Base-by-base conservation (phyloP, 2,888 invertebrate species). In the Euclidia mi region DNA sequence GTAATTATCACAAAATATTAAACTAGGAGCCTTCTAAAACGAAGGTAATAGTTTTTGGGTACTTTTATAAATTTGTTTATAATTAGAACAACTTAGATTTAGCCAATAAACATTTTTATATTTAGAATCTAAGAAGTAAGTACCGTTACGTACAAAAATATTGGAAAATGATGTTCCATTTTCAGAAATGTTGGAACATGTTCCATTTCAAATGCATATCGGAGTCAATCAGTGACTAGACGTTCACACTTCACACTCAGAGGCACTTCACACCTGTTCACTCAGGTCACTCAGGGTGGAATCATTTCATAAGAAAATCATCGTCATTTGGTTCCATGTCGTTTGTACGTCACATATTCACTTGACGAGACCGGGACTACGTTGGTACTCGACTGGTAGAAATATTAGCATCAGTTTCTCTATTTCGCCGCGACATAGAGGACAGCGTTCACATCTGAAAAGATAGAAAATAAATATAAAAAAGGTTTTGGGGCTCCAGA, bases 371-470 rank as follows among this genome's bases (percentile, higher is more conserved):
- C 88, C 90, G 11, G 82, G 81, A 46, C 72, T 81, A 53, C 80
- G 89, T 65, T 92, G 88, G 79, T 88, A 95, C 71, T 96, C 96
- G 53, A 96, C 95, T 6, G 96, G 97, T 25, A 97, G 93, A 87
- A 96, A 97, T 65, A 97, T 96, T 80, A 96, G 96, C 89, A 97
- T 96, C 20, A 96, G 94, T 70, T 96, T 95, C 44, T 96, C 95
- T 62, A 97, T 96, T 78, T 96, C 95, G 3, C 96, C 95, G 14
- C 97, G 95, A 83, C 98, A 98, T 25, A 98, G 90, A 0, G 97
- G 97, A 84, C 97, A 98, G 56, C 96, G 95, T 57, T 96, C 95
- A 83, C 97, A 96, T 79, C 96, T 96, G 92, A 63, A 91, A 85
- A 65, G 65, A 48, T 15, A 18, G 3, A 10, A 2, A 20, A 31